Conservation (phyloP, 2,113 vertebrate genomes). For the Capra hircus region DNA sequence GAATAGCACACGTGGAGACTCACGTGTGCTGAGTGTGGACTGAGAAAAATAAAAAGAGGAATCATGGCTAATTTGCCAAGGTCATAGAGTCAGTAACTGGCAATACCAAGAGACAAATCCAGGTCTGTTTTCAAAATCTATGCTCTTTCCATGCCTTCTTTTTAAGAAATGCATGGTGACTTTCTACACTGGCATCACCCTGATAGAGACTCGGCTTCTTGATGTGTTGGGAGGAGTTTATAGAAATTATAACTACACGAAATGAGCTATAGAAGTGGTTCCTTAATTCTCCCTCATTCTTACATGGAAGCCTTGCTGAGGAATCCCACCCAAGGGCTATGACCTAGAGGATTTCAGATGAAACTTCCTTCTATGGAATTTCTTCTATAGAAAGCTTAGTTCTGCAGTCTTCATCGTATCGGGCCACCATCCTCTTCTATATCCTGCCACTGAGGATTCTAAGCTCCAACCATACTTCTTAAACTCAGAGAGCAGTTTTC, state of each 20-base stretch:
- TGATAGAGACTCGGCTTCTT: neutral
- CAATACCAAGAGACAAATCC: neutral
- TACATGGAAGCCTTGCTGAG: neutral
- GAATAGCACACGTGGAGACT: neutral
- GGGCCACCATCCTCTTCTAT: neutral
- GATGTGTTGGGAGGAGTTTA: neutral
- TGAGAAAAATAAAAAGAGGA: neutral
- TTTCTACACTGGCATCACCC: neutral
- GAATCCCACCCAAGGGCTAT: neutral
- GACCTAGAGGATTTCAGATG: neutral
- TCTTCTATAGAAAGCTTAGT: neutral
- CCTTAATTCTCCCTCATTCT: neutral
- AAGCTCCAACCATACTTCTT: neutral
- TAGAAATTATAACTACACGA: neutral
- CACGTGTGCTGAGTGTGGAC: fast-evolving
- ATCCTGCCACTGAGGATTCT: neutral
- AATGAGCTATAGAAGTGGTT: neutral
- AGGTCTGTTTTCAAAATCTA: neutral
- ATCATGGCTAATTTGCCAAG: neutral
- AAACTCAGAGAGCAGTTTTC: neutral
- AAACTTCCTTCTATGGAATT: neutral
- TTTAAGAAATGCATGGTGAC: neutral
- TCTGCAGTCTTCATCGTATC: neutral
- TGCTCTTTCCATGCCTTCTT: neutral
- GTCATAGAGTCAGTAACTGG: neutral